These are phyloP conservation scores for Coenonympha glycerion DNA, from an alignment of 2,888 invertebrate species.

Conservation along the genomic window DNA sequence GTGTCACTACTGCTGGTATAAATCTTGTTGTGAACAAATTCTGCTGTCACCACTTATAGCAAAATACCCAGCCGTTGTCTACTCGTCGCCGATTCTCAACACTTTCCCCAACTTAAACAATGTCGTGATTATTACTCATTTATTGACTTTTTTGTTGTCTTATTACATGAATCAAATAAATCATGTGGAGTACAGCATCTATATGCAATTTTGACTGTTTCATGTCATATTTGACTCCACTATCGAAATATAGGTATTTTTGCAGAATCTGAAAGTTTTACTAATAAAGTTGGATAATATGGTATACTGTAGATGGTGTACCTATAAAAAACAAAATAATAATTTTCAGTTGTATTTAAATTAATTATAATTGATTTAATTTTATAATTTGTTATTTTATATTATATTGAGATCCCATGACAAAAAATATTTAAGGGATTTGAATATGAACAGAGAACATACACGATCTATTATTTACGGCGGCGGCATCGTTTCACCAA, in stretches of 20 bases:
- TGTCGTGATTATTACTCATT: not conserved
- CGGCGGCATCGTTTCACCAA: too few relatives aligned
- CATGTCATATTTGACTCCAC: too few relatives aligned
- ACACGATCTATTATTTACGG: too few relatives aligned
- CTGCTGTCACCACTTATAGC: constrained; percentile 10
- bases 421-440: too few relatives aligned
- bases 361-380: not conserved
- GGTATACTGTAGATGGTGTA: not conserved
- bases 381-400: not conserved
- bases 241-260: too few relatives aligned
- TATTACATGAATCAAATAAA: too few relatives aligned
- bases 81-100: constrained; percentile 32
- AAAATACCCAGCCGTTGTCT: constrained; percentile 43
- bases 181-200: too few relatives aligned
- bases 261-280: too few relatives aligned
- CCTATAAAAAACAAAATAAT: not conserved
- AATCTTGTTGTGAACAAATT: constrained; percentile 22
- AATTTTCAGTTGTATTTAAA: not conserved
- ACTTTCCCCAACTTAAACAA: constrained; percentile 1
- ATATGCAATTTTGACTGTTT: too few relatives aligned
- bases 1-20: constrained; percentile 21
- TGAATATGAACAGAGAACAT: too few relatives aligned
- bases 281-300: too few relatives aligned
- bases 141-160: constrained; percentile 6
- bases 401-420: too few relatives aligned